Conservation (phyloP, 2,797 vertebrate genomes). For the Falco novaeseelandiae region DNA sequence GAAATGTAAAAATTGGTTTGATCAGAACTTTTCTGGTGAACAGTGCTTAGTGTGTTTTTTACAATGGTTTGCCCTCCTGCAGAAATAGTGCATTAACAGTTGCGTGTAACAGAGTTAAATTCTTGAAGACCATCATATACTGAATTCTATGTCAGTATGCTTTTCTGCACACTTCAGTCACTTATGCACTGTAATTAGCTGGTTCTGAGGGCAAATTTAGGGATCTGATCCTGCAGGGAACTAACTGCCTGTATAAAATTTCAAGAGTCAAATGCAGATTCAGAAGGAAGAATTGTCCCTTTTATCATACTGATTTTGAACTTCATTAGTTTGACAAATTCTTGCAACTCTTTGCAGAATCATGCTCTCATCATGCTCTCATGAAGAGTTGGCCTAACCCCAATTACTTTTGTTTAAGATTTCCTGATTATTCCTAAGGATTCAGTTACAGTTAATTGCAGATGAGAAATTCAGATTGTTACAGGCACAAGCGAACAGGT, state of each 20-base stretch:
- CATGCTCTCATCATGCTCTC: background rate
- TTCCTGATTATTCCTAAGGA: conserved; percentile 28
- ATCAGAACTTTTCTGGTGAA: background rate
- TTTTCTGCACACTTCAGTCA: background rate
- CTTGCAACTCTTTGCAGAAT: background rate
- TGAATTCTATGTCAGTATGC: background rate
- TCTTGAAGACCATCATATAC: background rate
- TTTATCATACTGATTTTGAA: background rate
- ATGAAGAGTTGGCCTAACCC: background rate
- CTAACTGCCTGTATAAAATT: background rate
- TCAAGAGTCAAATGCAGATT: background rate
- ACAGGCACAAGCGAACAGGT: background rate
- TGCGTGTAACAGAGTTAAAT: background rate
- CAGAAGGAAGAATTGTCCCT: background rate
- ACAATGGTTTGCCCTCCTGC: background rate
- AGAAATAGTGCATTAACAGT: background rate
- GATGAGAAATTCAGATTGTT: conserved; percentile 19
- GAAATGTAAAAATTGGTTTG: background rate
- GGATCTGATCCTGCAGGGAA: background rate
- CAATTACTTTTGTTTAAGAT: conserved; percentile 27
- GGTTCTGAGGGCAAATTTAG: background rate
- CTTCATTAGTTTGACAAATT: background rate
- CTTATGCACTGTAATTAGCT: background rate
- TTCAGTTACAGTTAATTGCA: background rate
- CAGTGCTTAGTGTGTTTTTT: background rate